phyloP scores from a whole-genome alignment of 2,797 vertebrate genomes.

The Harpagifer antarcticus region DNA sequence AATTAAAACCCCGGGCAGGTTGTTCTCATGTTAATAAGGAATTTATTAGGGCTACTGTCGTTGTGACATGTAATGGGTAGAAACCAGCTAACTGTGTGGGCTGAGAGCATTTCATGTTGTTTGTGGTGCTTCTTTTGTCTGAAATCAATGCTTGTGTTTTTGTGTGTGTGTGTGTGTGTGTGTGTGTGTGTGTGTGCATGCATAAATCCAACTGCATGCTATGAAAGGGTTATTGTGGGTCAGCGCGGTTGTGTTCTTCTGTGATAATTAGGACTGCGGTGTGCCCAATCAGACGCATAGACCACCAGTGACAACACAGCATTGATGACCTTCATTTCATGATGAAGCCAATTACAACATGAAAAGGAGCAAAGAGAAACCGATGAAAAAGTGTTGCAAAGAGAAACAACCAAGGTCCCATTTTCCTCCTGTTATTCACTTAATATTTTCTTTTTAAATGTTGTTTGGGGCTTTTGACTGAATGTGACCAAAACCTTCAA shows the following conservation, averaged over 20 bases:
- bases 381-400: constrained; percentile 35
- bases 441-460: constrained; percentile 47
- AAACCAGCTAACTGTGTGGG: constrained; percentile 60
- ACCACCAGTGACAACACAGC: constrained; percentile 58
- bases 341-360: constrained; percentile 76
- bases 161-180: constrained; percentile 26
- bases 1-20: constrained; percentile 74
- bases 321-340: constrained; percentile 80
- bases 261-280: constrained; percentile 80
- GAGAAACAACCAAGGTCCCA: constrained; percentile 23
- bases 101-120: constrained; percentile 61
- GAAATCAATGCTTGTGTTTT: constrained; percentile 56
- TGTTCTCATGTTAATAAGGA: constrained; percentile 76
- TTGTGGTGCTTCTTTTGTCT: constrained; percentile 62
- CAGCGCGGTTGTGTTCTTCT: constrained; percentile 60
- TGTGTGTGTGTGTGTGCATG: constrained; percentile 8
- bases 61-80: constrained; percentile 57
- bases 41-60: constrained; percentile 65
- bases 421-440: constrained; percentile 30
- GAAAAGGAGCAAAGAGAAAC: constrained; percentile 39
- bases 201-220: constrained; percentile 38
- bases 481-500: constrained; percentile 47
- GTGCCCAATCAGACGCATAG: constrained; percentile 58
- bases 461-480: constrained; percentile 16
- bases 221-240: constrained; percentile 55